Conservation (phyloP, 2,797 vertebrate species). For the Serranus cabrilla region DNA sequence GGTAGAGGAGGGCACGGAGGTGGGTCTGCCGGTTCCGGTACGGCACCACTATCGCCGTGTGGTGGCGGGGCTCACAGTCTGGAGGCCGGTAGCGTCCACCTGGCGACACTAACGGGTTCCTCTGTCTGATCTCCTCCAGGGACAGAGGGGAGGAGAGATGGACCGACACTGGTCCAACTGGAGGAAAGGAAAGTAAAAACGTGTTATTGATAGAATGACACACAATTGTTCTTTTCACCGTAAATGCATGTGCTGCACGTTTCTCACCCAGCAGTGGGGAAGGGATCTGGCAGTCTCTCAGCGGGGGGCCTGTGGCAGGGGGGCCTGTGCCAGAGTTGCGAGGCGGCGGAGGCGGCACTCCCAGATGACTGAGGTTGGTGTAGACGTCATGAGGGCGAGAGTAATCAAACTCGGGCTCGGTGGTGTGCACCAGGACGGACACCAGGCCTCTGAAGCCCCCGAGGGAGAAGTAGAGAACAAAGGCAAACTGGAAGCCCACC, state of each 20-base stretch:
- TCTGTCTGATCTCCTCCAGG: slow-evolving; percentile 89
- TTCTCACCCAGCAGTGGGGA: slow-evolving; percentile 92
- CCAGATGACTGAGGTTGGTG: slow-evolving; percentile 92
- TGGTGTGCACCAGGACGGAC: slow-evolving; percentile 90
- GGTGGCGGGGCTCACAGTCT: slow-evolving; percentile 90
- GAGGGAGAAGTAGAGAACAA: slow-evolving; percentile 97
- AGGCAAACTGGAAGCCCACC: slow-evolving; percentile 96
- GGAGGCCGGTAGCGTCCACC: slow-evolving; percentile 92
- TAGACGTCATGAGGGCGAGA: slow-evolving; percentile 95
- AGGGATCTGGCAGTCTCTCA: slow-evolving; percentile 89
- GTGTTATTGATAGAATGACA: not conserved
- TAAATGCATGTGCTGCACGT: not conserved
- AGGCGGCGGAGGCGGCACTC: slow-evolving; percentile 80
- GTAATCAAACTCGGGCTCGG: slow-evolving; percentile 92
- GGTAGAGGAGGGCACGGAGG: slow-evolving; percentile 93
- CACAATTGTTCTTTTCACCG: not conserved
- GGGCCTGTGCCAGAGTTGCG: slow-evolving; percentile 72
- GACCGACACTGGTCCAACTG: slow-evolving; percentile 95
- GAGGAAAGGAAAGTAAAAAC: not conserved
- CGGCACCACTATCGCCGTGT: slow-evolving; percentile 94
- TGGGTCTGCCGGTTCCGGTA: slow-evolving; percentile 94
- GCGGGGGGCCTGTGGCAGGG: slow-evolving; percentile 69
- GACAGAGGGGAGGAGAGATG: slow-evolving; percentile 88
- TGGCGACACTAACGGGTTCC: slow-evolving; percentile 89
- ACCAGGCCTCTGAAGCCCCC: slow-evolving; percentile 94